Evolutionary conservation across 1,140 invertebrate species (phyloP).

Genomic region (Ladona fulva): DNA sequence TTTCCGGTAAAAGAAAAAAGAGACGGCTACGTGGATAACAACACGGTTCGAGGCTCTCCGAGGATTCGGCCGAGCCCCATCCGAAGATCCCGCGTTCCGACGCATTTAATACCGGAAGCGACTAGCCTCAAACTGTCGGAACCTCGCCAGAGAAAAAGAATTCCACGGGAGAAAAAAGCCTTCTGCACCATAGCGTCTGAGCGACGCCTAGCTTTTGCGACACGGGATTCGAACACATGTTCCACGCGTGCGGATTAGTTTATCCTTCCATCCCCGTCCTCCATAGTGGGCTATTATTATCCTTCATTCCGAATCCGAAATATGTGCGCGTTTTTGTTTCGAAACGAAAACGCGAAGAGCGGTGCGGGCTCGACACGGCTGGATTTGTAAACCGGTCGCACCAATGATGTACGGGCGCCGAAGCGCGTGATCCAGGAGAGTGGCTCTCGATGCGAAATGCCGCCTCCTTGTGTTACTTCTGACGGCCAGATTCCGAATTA

Average conservation of each 20-base stretch:
- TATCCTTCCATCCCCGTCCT: no score
- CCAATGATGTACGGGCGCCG: not conserved
- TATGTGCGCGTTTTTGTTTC: not conserved
- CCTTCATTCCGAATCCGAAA: not conserved
- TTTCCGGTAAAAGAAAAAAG: no score
- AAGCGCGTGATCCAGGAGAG: no score
- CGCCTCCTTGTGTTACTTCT: no score
- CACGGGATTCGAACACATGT: not conserved
- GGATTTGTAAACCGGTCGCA: not conserved
- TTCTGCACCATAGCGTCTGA: not conserved
- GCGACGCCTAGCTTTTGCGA: not conserved
- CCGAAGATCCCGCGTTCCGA: not conserved
- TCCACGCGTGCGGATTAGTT: not conserved
- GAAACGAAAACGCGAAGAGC: not conserved
- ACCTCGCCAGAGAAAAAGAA: not conserved
- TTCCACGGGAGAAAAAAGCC: not conserved
- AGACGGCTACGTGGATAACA: no score
- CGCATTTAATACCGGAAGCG: constrained; percentile 8
- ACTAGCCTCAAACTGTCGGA: not conserved
- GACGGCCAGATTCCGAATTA: no score
- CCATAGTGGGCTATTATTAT: not conserved
- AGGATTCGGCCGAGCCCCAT: not conserved
- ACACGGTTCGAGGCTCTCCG: no score
- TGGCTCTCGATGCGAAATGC: no score
- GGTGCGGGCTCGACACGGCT: not conserved